Evolutionary conservation across 2,888 invertebrate species (phyloP), one percentile per base, ranked within the genome.

Genomic region (Tanaodytes sp.): DNA sequence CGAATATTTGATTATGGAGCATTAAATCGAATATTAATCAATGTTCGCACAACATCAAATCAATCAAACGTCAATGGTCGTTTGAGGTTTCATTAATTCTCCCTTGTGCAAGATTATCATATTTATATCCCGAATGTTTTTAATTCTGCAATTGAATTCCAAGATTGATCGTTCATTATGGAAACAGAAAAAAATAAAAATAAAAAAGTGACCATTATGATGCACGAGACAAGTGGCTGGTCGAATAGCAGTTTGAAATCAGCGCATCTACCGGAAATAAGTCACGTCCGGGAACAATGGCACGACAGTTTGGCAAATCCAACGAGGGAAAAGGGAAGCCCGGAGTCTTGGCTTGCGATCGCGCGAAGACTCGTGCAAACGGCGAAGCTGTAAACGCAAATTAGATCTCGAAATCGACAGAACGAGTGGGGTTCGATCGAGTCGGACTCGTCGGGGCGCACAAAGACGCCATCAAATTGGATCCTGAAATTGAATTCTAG

Each of bases 401-500:
- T 80, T 79, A 79, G 80, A 80, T 80, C 75, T 72, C 58, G 75
- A 72, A 78, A 80, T 77, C 76, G 77, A 75, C 54, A 71, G 70
- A 49, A 31, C 52, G 59, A 65, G 64, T 48, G 70, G 70, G 72
- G 70, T 51, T 71, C 68, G 75, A 79, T 79, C 76, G 71, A 75
- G 79, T 76, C 30, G 72, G 71, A 67, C 71, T 73, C 57, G 55
- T 65, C 71, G 68, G 48, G 45, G 68, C 73, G 63, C 71, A 79
- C 79, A 79, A 80, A 79, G 78, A 72, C 78, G n/a, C n/a, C n/a
- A 72, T 72, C 64, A 78, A 80, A 80, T 80, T 78, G 77, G 76
- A 80, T 80, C 75, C 73, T 73, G 66, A 74, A 74, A 79, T 78
- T 77, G 78, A 80, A 75, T 77, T 75, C 74, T 72, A 73, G 75